phyloP scores from a whole-genome alignment of 1,140 invertebrate genomes.

The Oscheius sp. region DNA sequence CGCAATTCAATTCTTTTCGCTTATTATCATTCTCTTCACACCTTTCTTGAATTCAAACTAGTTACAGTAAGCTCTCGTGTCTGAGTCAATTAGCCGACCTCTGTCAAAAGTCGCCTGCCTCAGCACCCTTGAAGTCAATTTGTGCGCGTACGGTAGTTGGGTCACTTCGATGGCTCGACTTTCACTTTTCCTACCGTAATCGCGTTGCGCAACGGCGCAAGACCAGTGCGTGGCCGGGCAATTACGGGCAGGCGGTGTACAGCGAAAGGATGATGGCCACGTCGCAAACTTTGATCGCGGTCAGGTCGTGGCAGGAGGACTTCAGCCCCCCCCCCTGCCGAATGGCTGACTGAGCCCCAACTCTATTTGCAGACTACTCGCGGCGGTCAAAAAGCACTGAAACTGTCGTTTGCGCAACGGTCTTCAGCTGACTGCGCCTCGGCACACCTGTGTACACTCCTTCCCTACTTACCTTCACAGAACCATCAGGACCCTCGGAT shows the following conservation, averaged over 20 bases:
- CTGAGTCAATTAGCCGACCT: no score
- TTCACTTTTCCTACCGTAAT: neutral
- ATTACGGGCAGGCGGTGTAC: neutral
- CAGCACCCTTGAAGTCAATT: no score
- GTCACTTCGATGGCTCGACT: neutral
- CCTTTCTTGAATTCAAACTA: no score
- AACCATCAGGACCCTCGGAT: no score
- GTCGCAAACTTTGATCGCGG: no score
- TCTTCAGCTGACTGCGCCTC: constrained; percentile 2
- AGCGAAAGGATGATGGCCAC: neutral
- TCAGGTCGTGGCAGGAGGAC: no score
- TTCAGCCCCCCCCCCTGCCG: no score
- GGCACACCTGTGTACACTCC: neutral
- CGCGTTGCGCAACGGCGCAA: neutral
- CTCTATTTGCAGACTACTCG: constrained; percentile 7
- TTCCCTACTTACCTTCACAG: neutral
- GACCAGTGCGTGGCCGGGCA: neutral
- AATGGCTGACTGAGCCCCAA: neutral
- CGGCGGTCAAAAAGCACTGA: constrained; percentile 1
- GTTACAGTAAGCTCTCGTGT: no score
- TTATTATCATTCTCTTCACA: no score
- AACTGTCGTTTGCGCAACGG: constrained; percentile 4
- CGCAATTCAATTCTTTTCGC: no score
- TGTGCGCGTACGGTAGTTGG: no score
- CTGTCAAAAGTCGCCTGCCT: no score